phyloP scores from a whole-genome alignment of 2,797 vertebrate genomes.

The Prunella strophiata region DNA sequence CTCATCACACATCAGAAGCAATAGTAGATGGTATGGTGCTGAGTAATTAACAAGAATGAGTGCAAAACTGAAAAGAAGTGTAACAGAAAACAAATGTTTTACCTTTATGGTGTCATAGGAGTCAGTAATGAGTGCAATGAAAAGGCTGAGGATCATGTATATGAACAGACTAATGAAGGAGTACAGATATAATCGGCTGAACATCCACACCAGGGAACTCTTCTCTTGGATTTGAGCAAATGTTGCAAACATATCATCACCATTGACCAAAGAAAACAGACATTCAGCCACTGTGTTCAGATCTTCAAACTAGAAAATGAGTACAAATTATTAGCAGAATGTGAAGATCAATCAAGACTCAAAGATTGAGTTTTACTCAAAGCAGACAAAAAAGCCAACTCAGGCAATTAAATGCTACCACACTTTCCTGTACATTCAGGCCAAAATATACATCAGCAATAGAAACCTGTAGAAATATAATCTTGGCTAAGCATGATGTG shows the following conservation, averaged over 20 bases:
- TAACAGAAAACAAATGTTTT: constrained; percentile 15
- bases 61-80: not conserved
- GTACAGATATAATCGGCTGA: constrained; percentile 92
- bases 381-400: not conserved
- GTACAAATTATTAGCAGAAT: not conserved
- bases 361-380: not conserved
- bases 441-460: not conserved
- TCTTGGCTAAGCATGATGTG: not conserved
- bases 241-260: constrained; percentile 96
- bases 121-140: constrained; percentile 96
- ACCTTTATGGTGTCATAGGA: constrained; percentile 98
- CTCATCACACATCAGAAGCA: not conserved
- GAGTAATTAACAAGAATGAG: not conserved
- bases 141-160: constrained; percentile 98
- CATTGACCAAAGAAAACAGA: constrained; percentile 95
- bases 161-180: constrained; percentile 97
- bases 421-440: not conserved
- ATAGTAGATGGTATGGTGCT: not conserved
- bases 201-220: constrained; percentile 91
- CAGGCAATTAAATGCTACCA: not conserved
- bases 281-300: constrained; percentile 93
- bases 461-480: not conserved
- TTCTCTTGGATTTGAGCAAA: constrained; percentile 94
- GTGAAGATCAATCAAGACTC: not conserved
- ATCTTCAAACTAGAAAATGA: constrained; percentile 87